phyloP scores from a whole-genome alignment of 2,113 vertebrate genomes.

The Malurus elegans region DNA sequence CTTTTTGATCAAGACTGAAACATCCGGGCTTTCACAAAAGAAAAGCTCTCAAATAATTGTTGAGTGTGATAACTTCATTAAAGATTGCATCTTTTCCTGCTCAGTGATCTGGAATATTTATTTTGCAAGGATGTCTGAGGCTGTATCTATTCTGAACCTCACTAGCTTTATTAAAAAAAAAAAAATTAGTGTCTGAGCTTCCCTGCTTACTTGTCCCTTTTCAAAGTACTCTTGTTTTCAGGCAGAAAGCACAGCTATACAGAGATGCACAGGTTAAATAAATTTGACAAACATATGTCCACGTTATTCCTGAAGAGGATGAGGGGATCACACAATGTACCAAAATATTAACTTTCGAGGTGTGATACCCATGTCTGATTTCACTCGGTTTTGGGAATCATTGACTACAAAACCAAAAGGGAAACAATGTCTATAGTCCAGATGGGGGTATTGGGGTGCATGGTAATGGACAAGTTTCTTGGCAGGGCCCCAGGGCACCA shows the following conservation, averaged over 20 bases:
- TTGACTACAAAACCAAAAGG: background rate
- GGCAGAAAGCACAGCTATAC: background rate
- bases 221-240: background rate
- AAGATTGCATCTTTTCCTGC: background rate
- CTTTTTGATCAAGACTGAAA: background rate
- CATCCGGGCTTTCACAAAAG: background rate
- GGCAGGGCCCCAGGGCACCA: background rate
- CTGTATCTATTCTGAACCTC: background rate
- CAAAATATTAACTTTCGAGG: background rate
- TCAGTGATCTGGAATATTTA: background rate
- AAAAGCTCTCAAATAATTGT: background rate
- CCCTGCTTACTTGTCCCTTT: background rate
- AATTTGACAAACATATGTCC: background rate
- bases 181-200: background rate
- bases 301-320: background rate
- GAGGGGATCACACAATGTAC: background rate
- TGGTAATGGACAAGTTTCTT: background rate
- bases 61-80: background rate
- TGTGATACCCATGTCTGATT: background rate
- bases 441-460: background rate
- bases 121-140: background rate
- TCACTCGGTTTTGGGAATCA: background rate
- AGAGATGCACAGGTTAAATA: background rate
- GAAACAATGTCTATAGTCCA: background rate
- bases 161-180: background rate